A percentile compares a stretch with the other conserved stretches of the same genome.
phyloP scores from a whole-genome alignment of 2,888 invertebrate genomes.

The Machimus rusticus region DNA sequence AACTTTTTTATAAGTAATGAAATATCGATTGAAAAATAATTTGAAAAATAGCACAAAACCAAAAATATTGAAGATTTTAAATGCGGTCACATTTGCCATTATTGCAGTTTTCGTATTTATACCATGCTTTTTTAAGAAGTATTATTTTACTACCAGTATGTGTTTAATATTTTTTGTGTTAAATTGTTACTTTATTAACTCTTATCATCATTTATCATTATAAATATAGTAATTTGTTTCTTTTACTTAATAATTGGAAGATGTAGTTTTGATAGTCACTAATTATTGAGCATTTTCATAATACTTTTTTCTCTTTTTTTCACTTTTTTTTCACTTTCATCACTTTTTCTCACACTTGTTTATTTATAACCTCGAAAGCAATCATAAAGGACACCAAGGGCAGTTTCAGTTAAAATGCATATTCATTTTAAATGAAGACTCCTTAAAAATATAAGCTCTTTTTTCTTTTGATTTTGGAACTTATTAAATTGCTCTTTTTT shows the following conservation, averaged over 20 bases:
- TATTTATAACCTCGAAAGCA: background rate
- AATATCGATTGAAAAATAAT: background rate
- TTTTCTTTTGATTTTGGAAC: background rate
- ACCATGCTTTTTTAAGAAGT: background rate
- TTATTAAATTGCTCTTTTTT: background rate
- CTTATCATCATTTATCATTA: slow-evolving; percentile 47
- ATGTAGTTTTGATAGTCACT: slow-evolving; percentile 64
- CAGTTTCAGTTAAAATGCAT: background rate
- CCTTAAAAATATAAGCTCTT: background rate
- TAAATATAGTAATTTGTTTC: slow-evolving; percentile 45
- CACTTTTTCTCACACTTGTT: background rate
- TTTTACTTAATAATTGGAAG: slow-evolving; percentile 55
- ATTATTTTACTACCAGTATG: slow-evolving; percentile 40
- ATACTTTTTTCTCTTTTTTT: slow-evolving; percentile 6
- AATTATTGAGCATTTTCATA: slow-evolving; percentile 55
- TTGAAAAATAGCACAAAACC: background rate
- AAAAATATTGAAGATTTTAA: background rate
- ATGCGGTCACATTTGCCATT: background rate
- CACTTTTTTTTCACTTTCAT: background rate
- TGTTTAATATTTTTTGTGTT: slow-evolving; percentile 45
- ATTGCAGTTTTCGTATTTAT: background rate
- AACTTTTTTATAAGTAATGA: no score
- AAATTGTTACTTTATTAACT: slow-evolving; percentile 42
- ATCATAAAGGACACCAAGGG: slow-evolving; percentile 19
- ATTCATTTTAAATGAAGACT: background rate